Evolutionary conservation across 2,797 vertebrate species (phyloP), one percentile per base, ranked within the genome.

Genomic region (Pantherophis alleghaniensis): DNA sequence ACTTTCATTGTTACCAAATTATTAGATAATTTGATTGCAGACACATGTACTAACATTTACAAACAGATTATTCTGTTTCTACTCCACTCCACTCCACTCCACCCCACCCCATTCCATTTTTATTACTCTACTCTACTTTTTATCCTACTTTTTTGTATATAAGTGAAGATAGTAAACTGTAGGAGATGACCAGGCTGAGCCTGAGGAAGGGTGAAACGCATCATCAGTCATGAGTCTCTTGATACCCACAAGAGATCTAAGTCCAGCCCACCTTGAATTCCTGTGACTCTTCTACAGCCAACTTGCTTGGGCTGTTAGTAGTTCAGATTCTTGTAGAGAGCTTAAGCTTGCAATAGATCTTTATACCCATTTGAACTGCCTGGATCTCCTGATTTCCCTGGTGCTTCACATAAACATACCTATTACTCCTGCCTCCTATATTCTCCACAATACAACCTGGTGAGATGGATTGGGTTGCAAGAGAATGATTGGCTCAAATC

Each of bases 1-100:
- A 90, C 88, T 94, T 87, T 59, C 18, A 22, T 56, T 2, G 93
- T 90, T 93, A 88, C 37, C 74, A 37, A 88, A 79, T 66, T 56
- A 66, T 89, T 51, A 86, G 51, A 51, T 89, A 55, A 91, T 79
- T 26, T 91, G 87, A 86, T 13, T n/a, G 60, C 26, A 87, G 37
- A 51, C 9, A 56, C 16, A 4, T 42, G 22, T 47, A 93, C 88
- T n/a, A 66, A 69, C 14, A 22, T 59, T 56, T 87, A 55, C 51
- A 79, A 79, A 79, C 18, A 79, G 37, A 18, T 74, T 37, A 20
- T 74, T 74, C 32, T 74, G 7, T n/a, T 51, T n/a, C 12, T 66
- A n/a, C 5, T 66, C 14, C n/a, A 32, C 14, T 69, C 63, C 12
- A 32, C 1, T 42, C 42, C 42, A 42, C 5, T 14, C 12, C 28